Evolutionary conservation across 2,113 vertebrate genomes (phyloP), one percentile per base, ranked within the genome.

Genomic region (Alexandromys fortis): DNA sequence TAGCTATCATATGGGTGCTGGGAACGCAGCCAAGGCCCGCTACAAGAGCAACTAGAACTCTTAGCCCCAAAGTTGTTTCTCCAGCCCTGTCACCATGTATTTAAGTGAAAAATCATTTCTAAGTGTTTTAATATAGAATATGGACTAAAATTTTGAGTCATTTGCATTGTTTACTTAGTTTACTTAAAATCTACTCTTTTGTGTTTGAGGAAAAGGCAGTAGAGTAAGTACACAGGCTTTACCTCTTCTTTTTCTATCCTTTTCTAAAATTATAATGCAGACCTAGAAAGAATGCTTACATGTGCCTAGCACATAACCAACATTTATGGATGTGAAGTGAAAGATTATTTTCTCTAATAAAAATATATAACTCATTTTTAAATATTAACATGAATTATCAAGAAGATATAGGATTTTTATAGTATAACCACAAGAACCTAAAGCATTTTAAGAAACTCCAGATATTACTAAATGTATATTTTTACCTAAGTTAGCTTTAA

Each of bases 331-430:
- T 90, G 87, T 75, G 14, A 22, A 88, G 73, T 86, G 0, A 76
- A 70, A 63, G 76, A 49, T 93, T 89, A 73, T 78, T 94, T 92
- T 90, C 58, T 94, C 87, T n/a, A 70, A 81, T 8, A 86, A 83
- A n/a, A 61, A 63, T 47, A 91, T 77, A 49, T 86, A 92, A 79
- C 49, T 88, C 9, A 61, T 61, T 63, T 11, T 13, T 28, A 85
- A 67, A 8, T 19, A 70, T 9, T 90, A 87, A 5, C 35, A 42
- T 68, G 17, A 67, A 87, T 78, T 21, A 49, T 76, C 58, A 78
- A 21, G 10, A 42, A 22, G 16, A 19, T 78, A 11, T 35, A 30
- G 42, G 13, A 85, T n/a, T 55, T 75, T 87, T 86, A 70, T 67
- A 73, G 79, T 82, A 79, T 45, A 75, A 88, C 28, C 65, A 33